A percentile compares a stretch with the other conserved stretches of the same genome.
phyloP scores from a whole-genome alignment of 2,888 invertebrate genomes.

The Subacronicta megacephala region DNA sequence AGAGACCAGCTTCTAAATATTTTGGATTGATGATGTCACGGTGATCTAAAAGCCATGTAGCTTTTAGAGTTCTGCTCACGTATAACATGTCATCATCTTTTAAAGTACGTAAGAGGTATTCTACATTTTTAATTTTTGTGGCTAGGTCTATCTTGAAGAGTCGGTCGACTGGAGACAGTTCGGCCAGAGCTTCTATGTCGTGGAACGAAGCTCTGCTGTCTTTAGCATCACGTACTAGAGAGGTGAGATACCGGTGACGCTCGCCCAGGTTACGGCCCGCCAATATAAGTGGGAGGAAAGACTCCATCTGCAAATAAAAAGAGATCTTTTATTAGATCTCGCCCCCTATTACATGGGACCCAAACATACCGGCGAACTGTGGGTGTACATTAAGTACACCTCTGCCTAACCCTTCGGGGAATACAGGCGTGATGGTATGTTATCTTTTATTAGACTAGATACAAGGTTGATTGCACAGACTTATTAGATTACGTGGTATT shows the following conservation, averaged over 20 bases:
- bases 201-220: constrained; percentile 21
- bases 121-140: constrained; percentile 63
- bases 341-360: no score
- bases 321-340: constrained; percentile 2
- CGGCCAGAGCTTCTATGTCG: constrained; percentile 54
- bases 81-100: constrained; percentile 76
- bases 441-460: no score
- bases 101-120: constrained; percentile 70
- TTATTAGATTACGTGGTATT: no score
- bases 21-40: constrained; percentile 68
- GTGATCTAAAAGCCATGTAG: constrained; percentile 70
- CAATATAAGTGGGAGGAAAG: constrained; percentile 60
- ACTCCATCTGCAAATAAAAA: constrained; percentile 59
- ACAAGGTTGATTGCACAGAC: no score
- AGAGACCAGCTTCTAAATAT: constrained; percentile 70
- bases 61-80: constrained; percentile 74
- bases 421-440: no score
- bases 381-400: no score
- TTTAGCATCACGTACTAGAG: constrained; percentile 58
- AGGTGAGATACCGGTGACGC: constrained; percentile 68
- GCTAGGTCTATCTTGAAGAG: constrained; percentile 79
- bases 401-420: no score
- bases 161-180: constrained; percentile 67
- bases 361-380: no score
- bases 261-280: constrained; percentile 67